These are phyloP conservation scores for Lissocephala sabroskyi DNA, from an alignment of 2,888 invertebrate species.

Conservation along the genomic window DNA sequence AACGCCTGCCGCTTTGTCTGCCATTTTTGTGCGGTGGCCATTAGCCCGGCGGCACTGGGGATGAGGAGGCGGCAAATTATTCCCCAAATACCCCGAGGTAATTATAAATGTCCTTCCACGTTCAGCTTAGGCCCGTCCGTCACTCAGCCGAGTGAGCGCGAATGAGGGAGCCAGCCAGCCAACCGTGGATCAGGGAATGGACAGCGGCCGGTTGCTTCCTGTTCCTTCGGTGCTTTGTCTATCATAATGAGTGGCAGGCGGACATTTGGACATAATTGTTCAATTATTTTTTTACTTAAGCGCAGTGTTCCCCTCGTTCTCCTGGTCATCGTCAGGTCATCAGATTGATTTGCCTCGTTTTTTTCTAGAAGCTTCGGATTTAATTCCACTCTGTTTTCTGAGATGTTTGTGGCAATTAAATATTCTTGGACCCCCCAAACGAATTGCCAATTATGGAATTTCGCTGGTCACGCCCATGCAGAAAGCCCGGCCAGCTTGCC, in stretches of 20 bases:
- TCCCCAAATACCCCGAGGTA: constrained; percentile 67
- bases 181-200: no score
- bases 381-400: constrained; percentile 29
- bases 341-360: constrained; percentile 3
- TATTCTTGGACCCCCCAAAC: no score
- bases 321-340: not conserved
- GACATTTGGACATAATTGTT: constrained; percentile 70
- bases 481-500: constrained; percentile 17
- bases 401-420: not conserved
- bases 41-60: constrained; percentile 28
- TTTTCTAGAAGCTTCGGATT: constrained; percentile 18
- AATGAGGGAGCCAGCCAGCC: constrained; percentile 14
- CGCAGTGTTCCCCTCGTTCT: constrained; percentile 25
- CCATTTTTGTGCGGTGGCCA: constrained; percentile 21
- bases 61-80: constrained; percentile 39
- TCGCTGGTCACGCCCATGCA: constrained; percentile 21
- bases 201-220: no score
- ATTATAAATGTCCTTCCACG: constrained; percentile 67
- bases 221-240: constrained; percentile 48
- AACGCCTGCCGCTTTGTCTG: not conserved
- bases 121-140: constrained; percentile 37
- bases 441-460: no score
- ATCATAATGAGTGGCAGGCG: constrained; percentile 69
- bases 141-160: not conserved
- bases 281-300: constrained; percentile 68